Evolutionary conservation across 2,888 invertebrate genomes (phyloP).

Genomic region (Reticulitermes lucifugus): DNA sequence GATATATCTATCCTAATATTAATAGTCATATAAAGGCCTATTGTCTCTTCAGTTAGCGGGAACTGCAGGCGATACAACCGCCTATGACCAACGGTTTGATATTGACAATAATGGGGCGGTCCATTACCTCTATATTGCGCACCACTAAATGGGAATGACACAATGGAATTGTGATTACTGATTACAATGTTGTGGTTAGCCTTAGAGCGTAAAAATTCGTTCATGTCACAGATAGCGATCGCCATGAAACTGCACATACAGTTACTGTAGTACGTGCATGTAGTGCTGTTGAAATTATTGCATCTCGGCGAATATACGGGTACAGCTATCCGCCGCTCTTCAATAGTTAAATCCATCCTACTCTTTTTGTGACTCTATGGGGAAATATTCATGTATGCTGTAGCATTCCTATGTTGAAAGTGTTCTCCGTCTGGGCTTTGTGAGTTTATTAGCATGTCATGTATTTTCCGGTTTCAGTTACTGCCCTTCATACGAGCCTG

Average conservation of each 20-base stretch:
- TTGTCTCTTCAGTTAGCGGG: conserved; percentile 25
- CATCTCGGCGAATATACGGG: neutral
- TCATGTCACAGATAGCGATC: conserved; percentile 27
- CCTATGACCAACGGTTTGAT: conserved; percentile 7
- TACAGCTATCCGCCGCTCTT: neutral
- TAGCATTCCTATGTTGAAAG: neutral
- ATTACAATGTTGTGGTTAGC: conserved; percentile 12
- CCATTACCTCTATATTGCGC: conserved; percentile 18
- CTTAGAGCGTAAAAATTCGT: neutral
- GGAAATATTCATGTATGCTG: neutral
- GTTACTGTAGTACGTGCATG: neutral
- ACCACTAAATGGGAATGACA: conserved; percentile 20
- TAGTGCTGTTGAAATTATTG: neutral
- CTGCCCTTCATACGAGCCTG: neutral
- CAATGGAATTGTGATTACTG: conserved; percentile 24
- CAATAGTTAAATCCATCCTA: neutral
- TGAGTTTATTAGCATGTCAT: neutral
- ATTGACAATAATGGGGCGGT: conserved; percentile 36
- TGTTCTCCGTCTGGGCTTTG: neutral
- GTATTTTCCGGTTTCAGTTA: neutral
- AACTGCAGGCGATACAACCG: conserved; percentile 7
- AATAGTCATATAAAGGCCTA: conserved; percentile 35
- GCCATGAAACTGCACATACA: neutral
- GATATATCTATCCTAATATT: conserved; percentile 30
- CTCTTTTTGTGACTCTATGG: neutral